These are phyloP conservation scores for Pangasianodon gigas DNA, from an alignment of 2,113 vertebrate genomes.

Conservation along the genomic window DNA sequence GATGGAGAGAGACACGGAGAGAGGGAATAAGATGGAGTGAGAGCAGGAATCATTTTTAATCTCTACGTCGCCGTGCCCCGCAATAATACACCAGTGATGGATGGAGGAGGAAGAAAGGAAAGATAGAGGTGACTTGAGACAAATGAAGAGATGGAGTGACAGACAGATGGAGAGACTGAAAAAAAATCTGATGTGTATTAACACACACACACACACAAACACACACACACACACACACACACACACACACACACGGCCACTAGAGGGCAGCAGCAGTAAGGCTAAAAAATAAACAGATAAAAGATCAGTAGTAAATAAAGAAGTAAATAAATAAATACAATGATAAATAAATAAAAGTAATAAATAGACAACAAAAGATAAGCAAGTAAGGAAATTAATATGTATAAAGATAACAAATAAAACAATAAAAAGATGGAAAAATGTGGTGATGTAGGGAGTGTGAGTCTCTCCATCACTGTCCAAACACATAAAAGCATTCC, in stretches of 20 bases:
- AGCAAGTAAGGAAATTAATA: no score
- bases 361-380: no score
- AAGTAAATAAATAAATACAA: no score
- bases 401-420: no score
- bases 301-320: no score
- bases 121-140: background rate
- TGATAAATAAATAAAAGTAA: no score
- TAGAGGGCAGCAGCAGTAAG: constrained; percentile 59
- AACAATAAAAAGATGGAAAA: background rate
- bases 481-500: background rate
- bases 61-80: background rate
- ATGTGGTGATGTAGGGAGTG: background rate
- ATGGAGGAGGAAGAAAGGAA: background rate
- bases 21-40: constrained; percentile 23
- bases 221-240: constrained; percentile 24
- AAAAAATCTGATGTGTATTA: constrained; percentile 35
- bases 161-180: constrained; percentile 25
- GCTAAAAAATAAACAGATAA: background rate
- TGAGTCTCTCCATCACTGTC: background rate
- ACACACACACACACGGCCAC: constrained; percentile 53
- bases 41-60: constrained; percentile 10
- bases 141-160: constrained; percentile 9
- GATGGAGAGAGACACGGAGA: constrained; percentile 27
- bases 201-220: constrained; percentile 12
- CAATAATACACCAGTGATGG: constrained; percentile 3